Percentiles rank a stretch among this genome's conserved stretches.
Conservation (phyloP, 2,888 invertebrate species). For the Trissolcus brochymenae region DNA sequence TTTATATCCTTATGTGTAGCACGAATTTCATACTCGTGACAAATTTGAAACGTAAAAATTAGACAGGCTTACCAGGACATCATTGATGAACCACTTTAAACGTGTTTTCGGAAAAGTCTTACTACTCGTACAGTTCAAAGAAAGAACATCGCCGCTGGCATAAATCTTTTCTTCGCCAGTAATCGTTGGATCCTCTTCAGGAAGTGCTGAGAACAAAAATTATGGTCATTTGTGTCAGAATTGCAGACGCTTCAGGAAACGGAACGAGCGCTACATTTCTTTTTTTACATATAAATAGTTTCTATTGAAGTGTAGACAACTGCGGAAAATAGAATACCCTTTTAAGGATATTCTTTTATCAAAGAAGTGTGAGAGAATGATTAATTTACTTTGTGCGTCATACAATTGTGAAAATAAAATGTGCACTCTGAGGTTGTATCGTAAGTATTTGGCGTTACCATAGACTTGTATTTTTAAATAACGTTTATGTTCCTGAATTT, state of each 20-base stretch:
- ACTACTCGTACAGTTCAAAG: constrained; percentile 78
- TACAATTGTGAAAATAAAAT: too few species aligned
- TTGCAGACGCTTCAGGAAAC: constrained; percentile 44
- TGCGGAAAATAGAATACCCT: constrained; percentile 24
- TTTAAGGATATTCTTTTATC: not conserved
- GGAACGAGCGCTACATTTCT: constrained; percentile 36
- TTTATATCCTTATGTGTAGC: too few species aligned
- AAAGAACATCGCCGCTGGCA: constrained; percentile 77
- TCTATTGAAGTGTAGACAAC: constrained; percentile 31
- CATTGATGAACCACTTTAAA: constrained; percentile 78
- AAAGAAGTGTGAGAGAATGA: not conserved
- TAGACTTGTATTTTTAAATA: too few species aligned
- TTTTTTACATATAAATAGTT: constrained; percentile 38
- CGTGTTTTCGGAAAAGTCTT: constrained; percentile 77
- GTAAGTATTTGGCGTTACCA: too few species aligned
- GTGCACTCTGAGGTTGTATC: too few species aligned
- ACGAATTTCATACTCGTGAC: too few species aligned
- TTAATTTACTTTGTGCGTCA: not conserved
- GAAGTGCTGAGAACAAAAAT: constrained; percentile 72
- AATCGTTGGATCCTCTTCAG: constrained; percentile 77
- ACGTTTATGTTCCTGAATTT: too few species aligned
- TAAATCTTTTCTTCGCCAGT: constrained; percentile 77
- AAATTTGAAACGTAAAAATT: too few species aligned
- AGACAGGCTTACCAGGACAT: constrained; percentile 72
- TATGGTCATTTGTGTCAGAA: constrained; percentile 54